phyloP scores from a whole-genome alignment of 1,140 invertebrate species.

The Lamellibrachia luymesi region DNA sequence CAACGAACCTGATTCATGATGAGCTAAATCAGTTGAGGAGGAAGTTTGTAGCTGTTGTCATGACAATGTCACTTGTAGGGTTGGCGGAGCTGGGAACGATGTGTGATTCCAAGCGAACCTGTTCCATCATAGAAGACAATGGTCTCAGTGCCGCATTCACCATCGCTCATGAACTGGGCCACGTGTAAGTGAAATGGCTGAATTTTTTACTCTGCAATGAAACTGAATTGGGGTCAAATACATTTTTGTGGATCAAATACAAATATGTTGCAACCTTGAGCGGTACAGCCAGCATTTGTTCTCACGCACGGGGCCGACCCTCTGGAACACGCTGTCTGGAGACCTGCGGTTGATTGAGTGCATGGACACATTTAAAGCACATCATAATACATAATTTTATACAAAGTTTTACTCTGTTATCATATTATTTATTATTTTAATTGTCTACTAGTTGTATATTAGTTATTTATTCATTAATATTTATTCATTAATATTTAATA shows the following conservation, averaged over 20 bases:
- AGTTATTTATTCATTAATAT: too few species aligned
- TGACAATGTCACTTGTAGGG: slow-evolving; percentile 56
- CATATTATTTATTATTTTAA: too few species aligned
- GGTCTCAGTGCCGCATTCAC: slow-evolving; percentile 87
- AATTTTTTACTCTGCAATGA: neutral
- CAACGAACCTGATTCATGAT: too few species aligned
- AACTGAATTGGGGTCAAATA: neutral
- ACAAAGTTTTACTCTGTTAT: too few species aligned
- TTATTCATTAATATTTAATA: too few species aligned
- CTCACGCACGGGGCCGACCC: neutral
- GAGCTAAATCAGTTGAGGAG: neutral
- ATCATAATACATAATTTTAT: too few species aligned
- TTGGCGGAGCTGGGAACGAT: slow-evolving; percentile 87
- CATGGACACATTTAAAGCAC: too few species aligned
- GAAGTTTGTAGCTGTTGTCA: neutral
- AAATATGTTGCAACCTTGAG: too few species aligned
- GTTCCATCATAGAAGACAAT: slow-evolving; percentile 89
- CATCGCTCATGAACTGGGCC: slow-evolving; percentile 88
- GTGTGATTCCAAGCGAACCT: slow-evolving; percentile 81
- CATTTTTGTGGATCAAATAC: neutral
- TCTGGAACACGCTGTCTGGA: neutral
- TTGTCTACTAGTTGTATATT: too few species aligned
- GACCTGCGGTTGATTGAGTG: neutral
- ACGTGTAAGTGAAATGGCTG: slow-evolving; percentile 72
- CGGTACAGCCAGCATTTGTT: too few species aligned